These are phyloP conservation scores for Drosophila ochracea DNA, from an alignment of 2,888 invertebrate species.

Conservation along the genomic window DNA sequence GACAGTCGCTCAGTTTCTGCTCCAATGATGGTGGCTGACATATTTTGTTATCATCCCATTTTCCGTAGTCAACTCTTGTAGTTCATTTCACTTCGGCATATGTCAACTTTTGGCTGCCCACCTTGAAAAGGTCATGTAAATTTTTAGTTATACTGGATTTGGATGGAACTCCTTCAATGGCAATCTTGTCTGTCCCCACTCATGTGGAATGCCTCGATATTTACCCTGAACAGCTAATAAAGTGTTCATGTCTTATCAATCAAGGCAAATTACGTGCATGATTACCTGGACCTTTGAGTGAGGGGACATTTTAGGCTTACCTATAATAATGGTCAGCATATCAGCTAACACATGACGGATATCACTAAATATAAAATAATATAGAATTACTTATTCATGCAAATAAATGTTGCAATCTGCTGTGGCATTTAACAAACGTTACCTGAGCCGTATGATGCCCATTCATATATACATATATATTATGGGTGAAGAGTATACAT, in stretches of 20 bases:
- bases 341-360: neutral
- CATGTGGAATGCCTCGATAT: neutral
- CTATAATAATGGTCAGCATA: neutral
- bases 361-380: neutral
- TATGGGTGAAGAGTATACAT: neutral
- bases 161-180: neutral
- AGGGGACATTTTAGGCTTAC: no score
- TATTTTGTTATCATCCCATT: conserved; percentile 75
- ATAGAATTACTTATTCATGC: neutral
- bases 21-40: conserved; percentile 7
- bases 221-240: no score
- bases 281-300: neutral
- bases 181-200: neutral
- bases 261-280: neutral
- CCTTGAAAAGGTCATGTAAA: neutral
- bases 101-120: neutral
- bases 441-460: neutral
- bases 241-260: neutral
- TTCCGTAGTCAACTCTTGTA: conserved; percentile 83
- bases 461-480: neutral
- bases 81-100: conserved; percentile 4
- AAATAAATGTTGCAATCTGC: neutral
- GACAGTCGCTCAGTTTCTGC: conserved; percentile 34
- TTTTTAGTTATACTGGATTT: neutral
- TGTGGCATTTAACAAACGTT: neutral